These are phyloP conservation scores for Drosophila barbarae DNA, from an alignment of 2,888 invertebrate genomes.

Conservation along the genomic window DNA sequence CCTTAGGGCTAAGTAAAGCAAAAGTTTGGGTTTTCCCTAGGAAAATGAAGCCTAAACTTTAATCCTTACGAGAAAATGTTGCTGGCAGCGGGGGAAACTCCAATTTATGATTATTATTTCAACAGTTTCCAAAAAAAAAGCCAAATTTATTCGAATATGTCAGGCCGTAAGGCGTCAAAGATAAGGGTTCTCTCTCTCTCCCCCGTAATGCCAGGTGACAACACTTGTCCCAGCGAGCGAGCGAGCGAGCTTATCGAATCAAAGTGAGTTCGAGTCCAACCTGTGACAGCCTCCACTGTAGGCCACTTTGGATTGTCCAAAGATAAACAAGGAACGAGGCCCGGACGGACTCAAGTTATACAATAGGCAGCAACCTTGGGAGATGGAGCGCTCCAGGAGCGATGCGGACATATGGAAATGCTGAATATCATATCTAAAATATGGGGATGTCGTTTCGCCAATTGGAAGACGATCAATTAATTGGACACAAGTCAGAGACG, in stretches of 20 bases:
- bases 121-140: neutral
- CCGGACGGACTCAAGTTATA: conserved; percentile 50
- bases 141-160: conserved; percentile 3
- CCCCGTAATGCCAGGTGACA: conserved; percentile 11
- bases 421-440: neutral
- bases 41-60: too few relatives aligned
- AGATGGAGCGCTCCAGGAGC: conserved; percentile 4
- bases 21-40: too few relatives aligned
- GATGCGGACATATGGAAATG: conserved; percentile 14
- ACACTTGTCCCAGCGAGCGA: neutral
- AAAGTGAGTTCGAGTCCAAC: neutral
- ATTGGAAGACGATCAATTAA: conserved; percentile 39
- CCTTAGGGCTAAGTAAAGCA: neutral
- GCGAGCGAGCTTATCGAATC: conserved; percentile 11
- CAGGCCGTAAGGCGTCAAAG: neutral
- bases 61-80: too few relatives aligned
- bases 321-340: conserved; percentile 36
- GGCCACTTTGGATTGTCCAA: conserved; percentile 33
- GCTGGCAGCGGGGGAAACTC: too few relatives aligned
- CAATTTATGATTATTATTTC: too few relatives aligned
- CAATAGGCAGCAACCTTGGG: conserved; percentile 60
- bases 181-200: conserved; percentile 1
- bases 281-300: conserved; percentile 30
- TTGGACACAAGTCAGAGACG: conserved; percentile 8
- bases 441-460: conserved; percentile 15